Conservation (phyloP, 2,113 vertebrate genomes). For the Buteo buteo region DNA sequence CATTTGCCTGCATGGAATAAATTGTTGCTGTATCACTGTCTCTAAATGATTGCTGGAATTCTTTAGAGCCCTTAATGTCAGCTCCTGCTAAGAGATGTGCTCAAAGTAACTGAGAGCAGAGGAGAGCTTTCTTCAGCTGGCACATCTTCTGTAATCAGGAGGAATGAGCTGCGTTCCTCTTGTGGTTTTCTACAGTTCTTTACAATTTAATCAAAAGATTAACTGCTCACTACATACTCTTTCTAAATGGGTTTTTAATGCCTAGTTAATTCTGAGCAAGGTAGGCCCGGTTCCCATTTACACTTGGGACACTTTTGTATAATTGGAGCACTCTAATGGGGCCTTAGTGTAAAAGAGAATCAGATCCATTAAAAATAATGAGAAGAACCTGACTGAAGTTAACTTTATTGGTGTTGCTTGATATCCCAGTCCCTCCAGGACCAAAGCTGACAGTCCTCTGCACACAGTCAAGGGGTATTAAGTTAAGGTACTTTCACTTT, state of each 20-base stretch:
- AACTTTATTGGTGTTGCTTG: background rate
- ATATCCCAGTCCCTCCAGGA: background rate
- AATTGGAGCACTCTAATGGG: background rate
- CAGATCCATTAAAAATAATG: conserved; percentile 30
- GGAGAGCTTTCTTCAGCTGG: background rate
- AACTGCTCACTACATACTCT: background rate
- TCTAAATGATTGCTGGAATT: background rate
- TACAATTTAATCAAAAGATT: conserved; percentile 35
- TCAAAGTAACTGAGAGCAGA: background rate
- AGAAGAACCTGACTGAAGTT: background rate
- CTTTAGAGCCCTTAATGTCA: background rate
- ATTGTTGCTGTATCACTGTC: background rate
- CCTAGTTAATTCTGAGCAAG: conserved; percentile 45
- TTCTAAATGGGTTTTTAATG: conserved; percentile 47
- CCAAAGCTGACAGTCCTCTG: background rate
- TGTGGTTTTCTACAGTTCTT: conserved; percentile 17
- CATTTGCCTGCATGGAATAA: background rate
- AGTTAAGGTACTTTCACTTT: background rate
- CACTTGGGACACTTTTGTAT: background rate
- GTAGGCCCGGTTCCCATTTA: background rate
- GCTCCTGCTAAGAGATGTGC: background rate
- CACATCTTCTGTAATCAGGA: background rate
- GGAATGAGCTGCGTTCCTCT: background rate
- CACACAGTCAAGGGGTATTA: background rate
- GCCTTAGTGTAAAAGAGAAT: background rate